Evolutionary conservation across 2,797 vertebrate species (phyloP).

Genomic region (Poeciliopsis presidionis): DNA sequence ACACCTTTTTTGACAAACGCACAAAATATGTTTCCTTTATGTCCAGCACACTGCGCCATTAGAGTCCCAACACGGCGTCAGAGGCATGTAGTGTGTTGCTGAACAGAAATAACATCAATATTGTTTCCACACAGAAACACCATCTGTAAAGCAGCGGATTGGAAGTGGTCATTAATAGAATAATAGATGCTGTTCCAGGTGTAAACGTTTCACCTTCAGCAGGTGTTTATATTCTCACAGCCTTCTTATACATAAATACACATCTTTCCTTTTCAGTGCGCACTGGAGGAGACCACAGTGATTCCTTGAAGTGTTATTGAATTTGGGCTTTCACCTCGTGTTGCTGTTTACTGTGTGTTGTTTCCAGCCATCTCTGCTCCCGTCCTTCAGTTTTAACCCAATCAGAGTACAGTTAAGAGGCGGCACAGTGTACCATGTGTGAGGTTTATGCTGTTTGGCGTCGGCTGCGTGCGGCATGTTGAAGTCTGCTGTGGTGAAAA

Average conservation of each 20-base stretch:
- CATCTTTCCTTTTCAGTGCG: neutral
- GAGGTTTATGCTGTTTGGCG: neutral
- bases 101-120: neutral
- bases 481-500: conserved; percentile 28
- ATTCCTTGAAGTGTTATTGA: conserved; percentile 19
- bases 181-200: conserved; percentile 3
- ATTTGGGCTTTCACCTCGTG: conserved; percentile 7
- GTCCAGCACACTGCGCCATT: neutral
- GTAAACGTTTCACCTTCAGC: conserved; percentile 5
- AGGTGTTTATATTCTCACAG: neutral
- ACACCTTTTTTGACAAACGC: neutral
- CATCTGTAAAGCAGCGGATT: neutral
- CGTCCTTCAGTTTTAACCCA: conserved; percentile 14
- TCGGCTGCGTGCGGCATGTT: neutral
- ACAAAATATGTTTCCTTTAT: neutral
- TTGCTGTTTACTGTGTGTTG: neutral
- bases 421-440: conserved; percentile 2
- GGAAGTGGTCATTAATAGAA: neutral
- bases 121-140: neutral
- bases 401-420: conserved; percentile 15
- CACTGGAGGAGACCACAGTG: conserved; percentile 4
- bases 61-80: neutral
- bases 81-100: neutral
- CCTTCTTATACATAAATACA: conserved; percentile 1
- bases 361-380: neutral